Conservation (phyloP, 2,888 invertebrate species). For the Scaptomyza flava region DNA sequence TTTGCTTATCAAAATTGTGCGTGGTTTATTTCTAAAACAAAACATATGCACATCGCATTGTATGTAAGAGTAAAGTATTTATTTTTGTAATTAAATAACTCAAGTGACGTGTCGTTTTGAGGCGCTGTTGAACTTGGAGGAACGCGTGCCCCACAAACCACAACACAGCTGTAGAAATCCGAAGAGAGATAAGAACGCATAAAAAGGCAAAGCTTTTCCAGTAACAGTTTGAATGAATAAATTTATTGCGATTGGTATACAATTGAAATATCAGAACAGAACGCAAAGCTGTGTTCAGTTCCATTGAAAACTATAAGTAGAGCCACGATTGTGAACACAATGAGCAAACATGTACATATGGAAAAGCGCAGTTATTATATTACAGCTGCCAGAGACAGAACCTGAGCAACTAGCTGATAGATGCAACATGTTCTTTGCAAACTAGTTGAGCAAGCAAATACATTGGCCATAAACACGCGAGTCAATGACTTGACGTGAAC, state of each 20-base stretch:
- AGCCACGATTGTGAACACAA: slow-evolving; percentile 8
- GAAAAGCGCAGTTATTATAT: not conserved
- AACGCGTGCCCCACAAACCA: slow-evolving; percentile 27
- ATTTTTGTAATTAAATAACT: slow-evolving; percentile 9
- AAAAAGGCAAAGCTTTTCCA: slow-evolving; percentile 12
- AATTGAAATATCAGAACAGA: not conserved
- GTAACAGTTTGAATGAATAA: slow-evolving; percentile 35
- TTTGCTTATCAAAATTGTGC: slow-evolving; percentile 4
- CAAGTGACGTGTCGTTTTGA: slow-evolving; percentile 35
- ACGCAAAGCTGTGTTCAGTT: slow-evolving; percentile 13
- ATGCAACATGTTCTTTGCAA: slow-evolving; percentile 28
- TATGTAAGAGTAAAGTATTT: not conserved
- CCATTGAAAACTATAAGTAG: slow-evolving; percentile 1
- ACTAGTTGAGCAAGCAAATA: slow-evolving; percentile 28
- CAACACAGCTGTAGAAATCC: not conserved
- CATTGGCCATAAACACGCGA: slow-evolving; percentile 48
- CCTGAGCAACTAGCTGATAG: not conserved
- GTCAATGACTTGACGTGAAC: slow-evolving; percentile 74
- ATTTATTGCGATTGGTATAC: slow-evolving; percentile 9
- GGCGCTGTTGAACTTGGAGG: slow-evolving; percentile 52
- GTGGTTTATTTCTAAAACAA: slow-evolving; percentile 47
- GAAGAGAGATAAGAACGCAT: slow-evolving; percentile 2
- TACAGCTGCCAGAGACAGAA: not conserved
- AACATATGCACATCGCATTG: not conserved
- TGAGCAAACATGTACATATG: not conserved